A percentile compares a stretch with the other conserved stretches of the same genome.
Conservation (phyloP, 2,888 invertebrate species). For the Pyrrhosoma nymphula region DNA sequence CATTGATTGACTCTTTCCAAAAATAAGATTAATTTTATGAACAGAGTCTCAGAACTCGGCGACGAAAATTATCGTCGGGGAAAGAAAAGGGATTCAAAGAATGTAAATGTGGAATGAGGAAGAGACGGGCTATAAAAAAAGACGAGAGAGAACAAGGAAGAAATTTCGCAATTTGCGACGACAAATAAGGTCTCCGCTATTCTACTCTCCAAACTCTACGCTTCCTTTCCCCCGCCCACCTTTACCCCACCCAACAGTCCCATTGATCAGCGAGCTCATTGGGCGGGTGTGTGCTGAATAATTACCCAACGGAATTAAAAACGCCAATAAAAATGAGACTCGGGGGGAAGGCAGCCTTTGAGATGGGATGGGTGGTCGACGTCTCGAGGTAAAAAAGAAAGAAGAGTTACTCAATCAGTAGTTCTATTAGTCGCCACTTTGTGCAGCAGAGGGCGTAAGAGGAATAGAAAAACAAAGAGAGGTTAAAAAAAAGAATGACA, state of each 20-base stretch:
- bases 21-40: conserved; percentile 9
- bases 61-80: background rate
- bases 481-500: too few species aligned
- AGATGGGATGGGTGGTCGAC: background rate
- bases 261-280: background rate
- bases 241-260: background rate
- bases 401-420: background rate
- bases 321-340: background rate
- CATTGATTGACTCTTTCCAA: conserved; percentile 31
- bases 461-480: too few species aligned
- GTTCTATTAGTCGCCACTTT: conserved; percentile 5
- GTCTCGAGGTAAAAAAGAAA: background rate
- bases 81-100: background rate
- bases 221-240: background rate
- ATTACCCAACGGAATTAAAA: conserved; percentile 17
- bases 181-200: background rate
- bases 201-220: background rate
- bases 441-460: background rate
- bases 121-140: background rate
- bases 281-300: background rate
- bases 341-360: background rate
- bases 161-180: conserved; percentile 24
- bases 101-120: background rate
- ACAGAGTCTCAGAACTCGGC: background rate
- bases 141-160: background rate